Percentiles rank a stretch among this genome's conserved stretches.
Conservation (phyloP, 2,797 vertebrate species). For the Sylvia borin region DNA sequence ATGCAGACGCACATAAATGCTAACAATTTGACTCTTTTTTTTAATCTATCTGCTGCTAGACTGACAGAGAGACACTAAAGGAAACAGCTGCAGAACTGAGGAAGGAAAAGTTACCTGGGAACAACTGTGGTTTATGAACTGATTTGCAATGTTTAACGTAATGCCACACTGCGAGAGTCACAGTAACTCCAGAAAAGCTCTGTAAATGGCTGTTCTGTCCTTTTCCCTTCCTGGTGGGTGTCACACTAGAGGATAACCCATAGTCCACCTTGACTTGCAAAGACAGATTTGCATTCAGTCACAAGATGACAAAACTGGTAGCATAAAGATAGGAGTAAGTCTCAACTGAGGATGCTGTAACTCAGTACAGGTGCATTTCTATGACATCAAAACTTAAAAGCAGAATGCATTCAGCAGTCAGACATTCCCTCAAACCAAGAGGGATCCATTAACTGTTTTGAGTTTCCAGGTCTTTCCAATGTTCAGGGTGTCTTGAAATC, state of each 20-base stretch:
- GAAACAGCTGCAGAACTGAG: not conserved
- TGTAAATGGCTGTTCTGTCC: not conserved
- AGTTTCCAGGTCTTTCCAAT: not conserved
- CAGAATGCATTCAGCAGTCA: not conserved
- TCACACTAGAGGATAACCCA: not conserved
- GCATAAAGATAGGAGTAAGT: not conserved
- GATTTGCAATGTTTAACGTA: not conserved
- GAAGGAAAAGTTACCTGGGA: not conserved
- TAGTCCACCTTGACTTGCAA: not conserved
- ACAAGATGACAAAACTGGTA: not conserved
- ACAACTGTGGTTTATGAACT: not conserved
- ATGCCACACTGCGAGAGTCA: not conserved
- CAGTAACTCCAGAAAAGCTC: not conserved
- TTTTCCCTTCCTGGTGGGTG: not conserved
- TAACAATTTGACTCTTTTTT: not conserved
- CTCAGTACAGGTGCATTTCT: not conserved
- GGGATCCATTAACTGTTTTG: not conserved
- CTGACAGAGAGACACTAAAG: not conserved
- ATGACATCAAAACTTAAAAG: not conserved
- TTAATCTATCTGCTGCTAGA: not conserved
- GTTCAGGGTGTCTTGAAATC: not conserved
- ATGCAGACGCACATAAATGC: fast-evolving
- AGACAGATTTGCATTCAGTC: not conserved
- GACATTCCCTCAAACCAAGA: not conserved
- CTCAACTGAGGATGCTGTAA: not conserved